A percentile compares a stretch with the other conserved stretches of the same genome.
phyloP scores from a whole-genome alignment of 1,140 invertebrate genomes.

The Penaeus indicus region DNA sequence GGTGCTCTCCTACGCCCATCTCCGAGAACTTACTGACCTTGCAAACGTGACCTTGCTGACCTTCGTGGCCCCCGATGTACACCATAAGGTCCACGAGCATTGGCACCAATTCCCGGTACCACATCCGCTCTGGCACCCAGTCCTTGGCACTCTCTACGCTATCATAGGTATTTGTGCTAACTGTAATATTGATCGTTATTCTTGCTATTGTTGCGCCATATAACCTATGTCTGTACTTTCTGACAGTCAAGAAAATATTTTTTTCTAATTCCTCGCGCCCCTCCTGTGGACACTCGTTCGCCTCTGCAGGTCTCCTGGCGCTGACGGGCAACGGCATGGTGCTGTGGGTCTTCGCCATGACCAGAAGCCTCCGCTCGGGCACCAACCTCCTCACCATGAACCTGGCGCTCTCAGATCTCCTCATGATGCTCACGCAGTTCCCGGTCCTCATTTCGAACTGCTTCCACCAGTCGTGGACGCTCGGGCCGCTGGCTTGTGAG shows the following conservation, averaged over 20 bases:
- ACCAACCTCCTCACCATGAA: constrained; percentile 48
- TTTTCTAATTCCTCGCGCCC: too few relatives aligned
- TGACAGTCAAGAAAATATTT: too few relatives aligned
- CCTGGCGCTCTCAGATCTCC: constrained; percentile 52
- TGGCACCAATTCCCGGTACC: constrained; percentile 47
- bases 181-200: background rate
- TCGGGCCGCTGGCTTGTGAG: constrained; percentile 45
- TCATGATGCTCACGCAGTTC: constrained; percentile 56
- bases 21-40: background rate
- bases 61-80: constrained; percentile 31
- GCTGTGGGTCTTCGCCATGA: constrained; percentile 53
- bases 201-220: background rate
- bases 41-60: constrained; percentile 43
- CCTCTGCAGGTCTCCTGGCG: constrained; percentile 20
- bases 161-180: constrained; percentile 21
- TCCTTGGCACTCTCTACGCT: constrained; percentile 34
- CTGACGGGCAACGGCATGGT: constrained; percentile 33
- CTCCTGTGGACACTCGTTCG: background rate
- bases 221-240: too few relatives aligned
- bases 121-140: constrained; percentile 38
- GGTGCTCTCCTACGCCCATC: background rate
- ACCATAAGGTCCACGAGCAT: constrained; percentile 44
- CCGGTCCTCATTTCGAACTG: constrained; percentile 43
- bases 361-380: constrained; percentile 40
- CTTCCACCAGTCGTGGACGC: constrained; percentile 48